phyloP scores from a whole-genome alignment of 2,888 invertebrate genomes.

The Drosophila affinis region DNA sequence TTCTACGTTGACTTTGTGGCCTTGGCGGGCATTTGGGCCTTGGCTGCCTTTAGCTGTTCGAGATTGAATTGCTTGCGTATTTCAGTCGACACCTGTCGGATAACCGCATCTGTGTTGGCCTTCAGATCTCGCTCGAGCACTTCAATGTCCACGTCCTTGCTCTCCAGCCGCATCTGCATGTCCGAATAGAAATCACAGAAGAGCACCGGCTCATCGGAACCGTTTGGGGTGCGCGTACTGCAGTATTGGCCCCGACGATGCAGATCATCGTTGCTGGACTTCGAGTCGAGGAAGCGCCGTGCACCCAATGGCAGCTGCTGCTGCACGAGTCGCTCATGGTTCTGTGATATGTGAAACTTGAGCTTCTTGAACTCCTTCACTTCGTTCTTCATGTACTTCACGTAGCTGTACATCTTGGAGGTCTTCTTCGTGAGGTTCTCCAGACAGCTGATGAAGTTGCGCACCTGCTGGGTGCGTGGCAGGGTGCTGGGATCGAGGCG shows the following conservation, averaged over 20 bases:
- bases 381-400: conserved; percentile 82
- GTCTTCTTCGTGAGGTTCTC: conserved; percentile 81
- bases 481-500: conserved; percentile 78
- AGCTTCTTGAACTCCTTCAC: conserved; percentile 80
- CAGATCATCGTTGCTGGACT: conserved; percentile 78
- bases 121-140: conserved; percentile 81
- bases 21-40: conserved; percentile 68
- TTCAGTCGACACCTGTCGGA: conserved; percentile 79
- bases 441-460: conserved; percentile 80
- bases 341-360: conserved; percentile 77
- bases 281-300: conserved; percentile 75
- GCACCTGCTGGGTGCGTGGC: conserved; percentile 77
- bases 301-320: conserved; percentile 82
- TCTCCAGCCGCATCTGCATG: conserved; percentile 83
- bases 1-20: conserved; percentile 51
- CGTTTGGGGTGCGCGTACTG: conserved; percentile 80
- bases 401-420: conserved; percentile 82
- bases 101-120: conserved; percentile 79
- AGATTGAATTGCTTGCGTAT: conserved; percentile 79
- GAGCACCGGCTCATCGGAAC: conserved; percentile 81
- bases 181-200: conserved; percentile 84
- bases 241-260: conserved; percentile 82
- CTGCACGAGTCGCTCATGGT: conserved; percentile 80
- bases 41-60: conserved; percentile 73
- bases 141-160: conserved; percentile 82